Evolutionary conservation across 2,113 vertebrate genomes (phyloP).

Genomic region (Brachionichthys hirsutus): DNA sequence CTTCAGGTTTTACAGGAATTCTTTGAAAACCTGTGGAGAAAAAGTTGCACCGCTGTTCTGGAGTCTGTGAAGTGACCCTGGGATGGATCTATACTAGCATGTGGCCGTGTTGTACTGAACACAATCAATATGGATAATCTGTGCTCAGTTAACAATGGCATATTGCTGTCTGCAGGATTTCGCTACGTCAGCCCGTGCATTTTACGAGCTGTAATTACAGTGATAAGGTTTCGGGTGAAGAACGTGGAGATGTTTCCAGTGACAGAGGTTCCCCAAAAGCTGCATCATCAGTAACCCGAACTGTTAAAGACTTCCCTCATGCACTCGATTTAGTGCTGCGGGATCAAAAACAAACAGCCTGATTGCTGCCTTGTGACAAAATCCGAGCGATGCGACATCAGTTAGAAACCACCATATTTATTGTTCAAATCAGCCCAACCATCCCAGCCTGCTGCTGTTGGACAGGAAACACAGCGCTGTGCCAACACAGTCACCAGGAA

Average conservation of each 20-base stretch:
- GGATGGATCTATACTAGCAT: slow-evolving; percentile 17
- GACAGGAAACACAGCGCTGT: slow-evolving; percentile 58
- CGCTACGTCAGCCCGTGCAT: slow-evolving; percentile 70
- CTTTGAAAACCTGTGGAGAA: no score
- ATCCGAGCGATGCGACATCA: slow-evolving; percentile 49
- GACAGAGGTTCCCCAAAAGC: slow-evolving; percentile 15
- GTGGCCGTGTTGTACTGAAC: slow-evolving; percentile 25
- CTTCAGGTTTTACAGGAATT: no score
- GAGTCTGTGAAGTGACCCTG: not conserved
- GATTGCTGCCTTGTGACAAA: slow-evolving; percentile 67
- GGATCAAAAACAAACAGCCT: slow-evolving; percentile 55
- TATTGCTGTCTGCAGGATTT: slow-evolving; percentile 52
- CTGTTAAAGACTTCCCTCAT: slow-evolving; percentile 16
- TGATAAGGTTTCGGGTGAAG: no score
- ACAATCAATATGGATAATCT: slow-evolving; percentile 41
- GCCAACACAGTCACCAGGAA: slow-evolving; percentile 62
- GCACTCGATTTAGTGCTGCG: slow-evolving; percentile 15
- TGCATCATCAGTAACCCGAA: slow-evolving; percentile 27
- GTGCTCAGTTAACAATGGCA: slow-evolving; percentile 64
- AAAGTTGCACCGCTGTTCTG: no score
- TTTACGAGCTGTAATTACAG: slow-evolving; percentile 21
- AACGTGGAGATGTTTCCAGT: no score
- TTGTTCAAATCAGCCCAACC: slow-evolving; percentile 72
- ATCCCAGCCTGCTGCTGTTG: slow-evolving; percentile 71
- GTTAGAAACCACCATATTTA: slow-evolving; percentile 65